A percentile compares a stretch with the other conserved stretches of the same genome.
Conservation (phyloP, 2,797 vertebrate species). For the Pteropus rufus region DNA sequence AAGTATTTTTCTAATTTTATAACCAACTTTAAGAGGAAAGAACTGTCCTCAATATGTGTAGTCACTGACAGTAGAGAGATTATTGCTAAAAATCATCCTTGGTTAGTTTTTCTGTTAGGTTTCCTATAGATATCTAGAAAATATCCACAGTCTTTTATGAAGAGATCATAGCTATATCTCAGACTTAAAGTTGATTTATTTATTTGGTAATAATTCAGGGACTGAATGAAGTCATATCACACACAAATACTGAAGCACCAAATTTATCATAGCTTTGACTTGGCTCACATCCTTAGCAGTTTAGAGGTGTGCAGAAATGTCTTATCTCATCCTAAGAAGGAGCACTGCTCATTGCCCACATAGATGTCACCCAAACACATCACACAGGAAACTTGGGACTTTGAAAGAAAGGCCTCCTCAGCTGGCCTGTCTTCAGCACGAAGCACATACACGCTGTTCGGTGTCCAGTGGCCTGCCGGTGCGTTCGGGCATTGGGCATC, state of each 20-base stretch:
- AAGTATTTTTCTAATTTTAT: constrained; percentile 18
- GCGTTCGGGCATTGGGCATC: background rate
- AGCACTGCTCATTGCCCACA: background rate
- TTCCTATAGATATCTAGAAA: background rate
- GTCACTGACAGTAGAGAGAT: background rate
- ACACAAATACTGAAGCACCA: constrained; percentile 64
- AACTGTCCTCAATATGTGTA: background rate
- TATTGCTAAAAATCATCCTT: background rate
- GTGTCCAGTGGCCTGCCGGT: background rate
- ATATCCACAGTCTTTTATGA: background rate
- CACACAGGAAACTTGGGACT: background rate
- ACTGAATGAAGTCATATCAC: constrained; percentile 21
- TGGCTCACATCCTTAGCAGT: constrained; percentile 60
- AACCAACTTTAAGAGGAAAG: background rate
- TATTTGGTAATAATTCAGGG: constrained; percentile 11
- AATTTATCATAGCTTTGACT: constrained; percentile 60
- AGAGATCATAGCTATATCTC: background rate
- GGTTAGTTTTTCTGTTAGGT: background rate
- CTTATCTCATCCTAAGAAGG: background rate
- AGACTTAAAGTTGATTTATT: constrained; percentile 21
- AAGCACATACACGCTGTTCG: background rate
- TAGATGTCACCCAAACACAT: background rate
- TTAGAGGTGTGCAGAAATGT: background rate
- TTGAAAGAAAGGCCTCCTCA: background rate
- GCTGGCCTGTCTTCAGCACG: background rate